These are phyloP conservation scores for Dicranocentrus wangi DNA, from an alignment of 2,888 invertebrate species.

Conservation along the genomic window DNA sequence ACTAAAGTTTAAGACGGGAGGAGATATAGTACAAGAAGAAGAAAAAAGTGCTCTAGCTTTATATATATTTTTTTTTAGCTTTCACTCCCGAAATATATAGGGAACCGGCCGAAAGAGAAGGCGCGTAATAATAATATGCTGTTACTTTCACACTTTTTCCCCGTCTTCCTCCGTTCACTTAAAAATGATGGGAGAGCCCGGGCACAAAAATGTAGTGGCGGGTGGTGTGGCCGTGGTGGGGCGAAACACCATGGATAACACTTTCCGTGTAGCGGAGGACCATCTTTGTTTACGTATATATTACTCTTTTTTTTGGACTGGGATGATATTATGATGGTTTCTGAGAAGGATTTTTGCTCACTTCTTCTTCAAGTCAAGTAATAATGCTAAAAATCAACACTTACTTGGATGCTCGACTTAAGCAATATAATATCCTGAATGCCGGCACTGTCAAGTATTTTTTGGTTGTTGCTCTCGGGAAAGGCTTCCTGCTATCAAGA, in stretches of 20 bases:
- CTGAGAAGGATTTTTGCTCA: slow-evolving; percentile 21
- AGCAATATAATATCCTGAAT: slow-evolving; percentile 51
- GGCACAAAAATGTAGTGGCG: slow-evolving; percentile 15
- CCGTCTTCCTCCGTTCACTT: slow-evolving; percentile 29
- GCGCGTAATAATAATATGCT: slow-evolving; percentile 62
- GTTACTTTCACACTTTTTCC: slow-evolving; percentile 59
- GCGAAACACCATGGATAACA: too few species aligned
- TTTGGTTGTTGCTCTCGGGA: slow-evolving; percentile 41
- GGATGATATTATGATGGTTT: slow-evolving; percentile 10
- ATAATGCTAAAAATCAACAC: slow-evolving; percentile 61
- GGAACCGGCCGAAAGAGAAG: slow-evolving; percentile 8
- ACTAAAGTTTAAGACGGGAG: slow-evolving; percentile 6
- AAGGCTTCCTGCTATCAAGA: slow-evolving; percentile 58
- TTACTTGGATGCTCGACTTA: slow-evolving; percentile 47
- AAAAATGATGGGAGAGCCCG: slow-evolving; percentile 48
- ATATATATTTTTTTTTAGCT: slow-evolving; percentile 35
- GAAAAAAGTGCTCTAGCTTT: slow-evolving; percentile 8
- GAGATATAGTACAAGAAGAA: neutral
- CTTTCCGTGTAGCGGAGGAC: too few species aligned
- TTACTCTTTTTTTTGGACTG: slow-evolving; percentile 15
- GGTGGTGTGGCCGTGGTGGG: neutral
- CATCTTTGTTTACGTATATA: slow-evolving; percentile 14
- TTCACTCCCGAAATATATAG: neutral
- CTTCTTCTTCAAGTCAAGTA: slow-evolving; percentile 38
- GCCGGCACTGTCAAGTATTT: slow-evolving; percentile 51